Base-by-base conservation (phyloP, 1,140 invertebrate genomes). In the Trichoplusia ni region DNA sequence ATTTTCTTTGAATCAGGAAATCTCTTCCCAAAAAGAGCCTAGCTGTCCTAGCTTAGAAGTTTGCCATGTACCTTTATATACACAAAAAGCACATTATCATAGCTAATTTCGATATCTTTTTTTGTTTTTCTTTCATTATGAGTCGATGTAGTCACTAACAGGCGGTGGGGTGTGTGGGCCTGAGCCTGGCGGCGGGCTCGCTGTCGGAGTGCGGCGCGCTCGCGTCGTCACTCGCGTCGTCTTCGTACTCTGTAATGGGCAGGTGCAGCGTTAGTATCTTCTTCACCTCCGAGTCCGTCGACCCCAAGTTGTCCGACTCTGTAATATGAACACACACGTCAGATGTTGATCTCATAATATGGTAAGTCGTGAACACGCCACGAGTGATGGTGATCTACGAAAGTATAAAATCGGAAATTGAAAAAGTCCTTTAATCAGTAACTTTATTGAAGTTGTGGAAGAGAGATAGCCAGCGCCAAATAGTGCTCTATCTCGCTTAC, bases 201-300 rank as follows among this genome's bases (percentile, higher is more conserved):
- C 93, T 94, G 84, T 95, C 94, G 40, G 94, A 95, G 85, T 95
- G 94, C 76, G 93, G 94, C 67, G 95, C 92, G 82, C 94, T 95
- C 77, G 95, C 95, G 77, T 91, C 90, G 74, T 91, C 89, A 67
- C 90, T 92, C 62, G 95, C 95, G 86, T 96, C 95, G 91, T 96
- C 95, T 91, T 96, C 95, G 92, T 96, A 96, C 91, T 96, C 95
- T 93, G 95, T 95, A 94, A 95, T 96, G 91, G 95, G 95, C 92
- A 96, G 94, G 93, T 96, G 95, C 89, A 96, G 94, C 79, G 95
- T 95, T 94, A 96, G 89, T 93, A 96, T 96, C 93, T 95, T 95
- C 94, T 95, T 96, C 91, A 96, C 95, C 92, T 96, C 95, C 84
- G 95, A 95, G 92, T 96, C 95, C 91, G 95, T 95, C 84, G 95